These are phyloP conservation scores for Pionites leucogaster DNA, from an alignment of 2,113 vertebrate genomes.

Conservation along the genomic window DNA sequence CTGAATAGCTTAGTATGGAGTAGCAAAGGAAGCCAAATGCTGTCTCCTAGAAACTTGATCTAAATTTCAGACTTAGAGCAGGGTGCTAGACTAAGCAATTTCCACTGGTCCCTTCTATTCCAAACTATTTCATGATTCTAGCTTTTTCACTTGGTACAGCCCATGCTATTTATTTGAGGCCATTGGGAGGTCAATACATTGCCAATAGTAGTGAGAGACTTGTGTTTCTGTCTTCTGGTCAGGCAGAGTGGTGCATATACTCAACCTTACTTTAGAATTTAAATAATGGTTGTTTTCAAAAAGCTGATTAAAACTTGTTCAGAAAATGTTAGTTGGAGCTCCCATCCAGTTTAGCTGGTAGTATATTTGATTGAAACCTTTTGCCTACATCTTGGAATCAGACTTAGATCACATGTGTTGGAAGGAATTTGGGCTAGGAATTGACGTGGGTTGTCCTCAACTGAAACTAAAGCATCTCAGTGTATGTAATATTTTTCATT, in stretches of 20 bases:
- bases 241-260: background rate
- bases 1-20: background rate
- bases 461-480: background rate
- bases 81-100: background rate
- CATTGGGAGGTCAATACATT: background rate
- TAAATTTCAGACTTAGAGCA: background rate
- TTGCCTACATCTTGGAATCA: background rate
- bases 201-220: background rate
- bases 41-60: background rate
- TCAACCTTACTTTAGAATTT: background rate
- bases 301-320: background rate
- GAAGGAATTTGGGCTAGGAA: background rate
- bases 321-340: background rate
- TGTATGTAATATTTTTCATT: background rate
- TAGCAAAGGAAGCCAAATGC: background rate
- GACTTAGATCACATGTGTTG: background rate
- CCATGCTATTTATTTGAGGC: background rate
- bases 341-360: background rate
- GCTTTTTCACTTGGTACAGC: background rate
- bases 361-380: background rate
- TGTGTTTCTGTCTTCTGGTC: background rate
- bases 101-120: background rate
- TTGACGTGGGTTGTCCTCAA: background rate
- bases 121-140: background rate
- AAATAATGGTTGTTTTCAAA: background rate